Base-by-base conservation (phyloP, 2,797 vertebrate genomes). In the Leptoclinus maculatus region DNA sequence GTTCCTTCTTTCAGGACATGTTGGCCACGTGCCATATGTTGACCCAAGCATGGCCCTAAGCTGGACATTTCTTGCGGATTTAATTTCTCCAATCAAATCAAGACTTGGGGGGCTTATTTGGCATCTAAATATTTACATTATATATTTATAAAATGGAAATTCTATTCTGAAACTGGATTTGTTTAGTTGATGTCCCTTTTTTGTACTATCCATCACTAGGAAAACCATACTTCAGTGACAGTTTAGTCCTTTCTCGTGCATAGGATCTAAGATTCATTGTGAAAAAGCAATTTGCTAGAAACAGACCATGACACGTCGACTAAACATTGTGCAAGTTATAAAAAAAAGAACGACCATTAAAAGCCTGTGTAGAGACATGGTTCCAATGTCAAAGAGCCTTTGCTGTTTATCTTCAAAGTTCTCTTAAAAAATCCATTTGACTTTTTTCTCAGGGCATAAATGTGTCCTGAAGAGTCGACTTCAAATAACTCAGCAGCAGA, bases 81-180 rank as follows among this genome's bases (percentile, higher is more conserved):
- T 17, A 57, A 88, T 86, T 82, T 54, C 13, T 36, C 39, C 62
- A 71, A 89, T 88, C 64, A 65, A 81, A 86, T 88, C 13, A 76
- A 64, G 84, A 56, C 63, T 54, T 36, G 7, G 36, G 19, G 0
- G 68, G 38, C 41, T 36, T 51, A 36, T 69, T 29, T 34, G 1
- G 32, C 45, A 59, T 85, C 27, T 83, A 88, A 87, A 84, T 88
- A 78, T 91, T 85, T 78, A 80, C 29, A 27, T 41, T 66, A 59
- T 80, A 14, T 36, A 78, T 86, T 86, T 74, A 78, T 60, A 58
- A 80, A 83, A 38, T 9, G 36, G n/a, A 65, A 62, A 39, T 80
- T 85, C 62, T 58, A 27, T 29, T 79, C 63, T 73, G 36, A 67
- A 62, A 65, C 19, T 53, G 21, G 8, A 41, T 70, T 81, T 78